These are phyloP conservation scores for Synchiropus splendidus DNA, from an alignment of 2,113 vertebrate species.

Conservation along the genomic window DNA sequence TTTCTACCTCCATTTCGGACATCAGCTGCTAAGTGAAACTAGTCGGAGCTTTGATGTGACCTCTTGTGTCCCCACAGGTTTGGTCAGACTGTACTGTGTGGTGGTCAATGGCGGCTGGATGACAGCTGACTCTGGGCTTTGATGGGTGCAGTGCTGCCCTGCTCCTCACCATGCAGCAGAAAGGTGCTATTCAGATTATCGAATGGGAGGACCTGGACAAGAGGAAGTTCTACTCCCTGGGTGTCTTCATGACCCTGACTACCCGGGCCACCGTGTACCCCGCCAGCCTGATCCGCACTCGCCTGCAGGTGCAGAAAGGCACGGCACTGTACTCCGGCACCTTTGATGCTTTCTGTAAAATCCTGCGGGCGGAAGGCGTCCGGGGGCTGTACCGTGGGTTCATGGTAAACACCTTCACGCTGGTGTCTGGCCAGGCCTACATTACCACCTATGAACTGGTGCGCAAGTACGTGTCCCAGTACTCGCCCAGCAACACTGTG, in stretches of 20 bases:
- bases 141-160: constrained; percentile 8
- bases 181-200: constrained; percentile 87
- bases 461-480: constrained; percentile 77
- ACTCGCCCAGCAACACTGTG: constrained; percentile 81
- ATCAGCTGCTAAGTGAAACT: too few species aligned
- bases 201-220: constrained; percentile 99
- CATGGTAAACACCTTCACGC: constrained; percentile 88
- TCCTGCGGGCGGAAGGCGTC: constrained; percentile 76
- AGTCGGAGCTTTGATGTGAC: too few species aligned
- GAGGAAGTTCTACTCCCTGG: constrained; percentile 89
- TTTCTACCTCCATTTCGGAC: too few species aligned
- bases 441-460: constrained; percentile 94
- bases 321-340: constrained; percentile 86
- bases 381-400: constrained; percentile 87
- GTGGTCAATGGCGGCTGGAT: constrained; percentile 9
- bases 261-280: constrained; percentile 90
- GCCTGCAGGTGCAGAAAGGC: constrained; percentile 89
- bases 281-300: constrained; percentile 85
- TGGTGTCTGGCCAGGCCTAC: constrained; percentile 88
- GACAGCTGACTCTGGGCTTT: constrained; percentile 20
- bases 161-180: constrained; percentile 60
- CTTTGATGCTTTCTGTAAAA: constrained; percentile 86
- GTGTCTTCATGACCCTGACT: constrained; percentile 89
- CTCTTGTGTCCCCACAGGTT: too few species aligned
- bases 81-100: neutral